Evolutionary conservation across 2,888 invertebrate genomes (phyloP), one percentile per base, ranked within the genome.

Genomic region (Tenodera sinensis): DNA sequence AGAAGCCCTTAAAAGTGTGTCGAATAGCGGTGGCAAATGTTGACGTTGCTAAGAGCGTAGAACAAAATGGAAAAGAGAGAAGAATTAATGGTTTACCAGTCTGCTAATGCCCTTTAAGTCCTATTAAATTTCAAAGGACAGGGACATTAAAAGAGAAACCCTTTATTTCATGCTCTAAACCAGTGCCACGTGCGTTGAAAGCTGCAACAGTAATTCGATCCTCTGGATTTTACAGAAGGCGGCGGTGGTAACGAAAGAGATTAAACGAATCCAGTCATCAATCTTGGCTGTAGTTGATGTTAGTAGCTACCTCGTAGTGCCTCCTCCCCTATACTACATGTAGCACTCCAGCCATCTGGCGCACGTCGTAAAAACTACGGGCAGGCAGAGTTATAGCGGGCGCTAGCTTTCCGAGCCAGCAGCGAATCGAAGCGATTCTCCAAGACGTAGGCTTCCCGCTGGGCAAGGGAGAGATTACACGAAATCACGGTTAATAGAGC

Each of bases 221-320:
- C 9, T 15, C 54, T 30, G 28, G 28, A 28, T 86, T 86, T 86
- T 28, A 81, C 28, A 83, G 30, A 83, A 83, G 83, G 30, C 28
- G 83, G 83, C 25, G 83, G 30, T 83, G 83, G 83, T 83, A 83
- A 47, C 84, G 83, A 85, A 85, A 89, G 89, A 89, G 85, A 89
- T 89, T 89, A 89, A 89, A 89, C 84, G 89, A 86, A 89, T 85
- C 83, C 89, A 89, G 89, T 81, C 89, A 89, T 89, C 89, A 89
- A 89, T 89, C 89, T 89, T 89, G 82, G 82, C 83, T 83, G 83
- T 82, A 84, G 88, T 83, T 83, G 84, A 81, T 84, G 84, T 88
- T 84, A 27, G 84, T 85, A 71, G 85, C 85, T 71, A 71, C 85
- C 54, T 85, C 85, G 28, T 71, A 84, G 25, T 34, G 54, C 34